Base-by-base conservation (phyloP, 2,797 vertebrate genomes). In the Yasuhikotakia modesta region DNA sequence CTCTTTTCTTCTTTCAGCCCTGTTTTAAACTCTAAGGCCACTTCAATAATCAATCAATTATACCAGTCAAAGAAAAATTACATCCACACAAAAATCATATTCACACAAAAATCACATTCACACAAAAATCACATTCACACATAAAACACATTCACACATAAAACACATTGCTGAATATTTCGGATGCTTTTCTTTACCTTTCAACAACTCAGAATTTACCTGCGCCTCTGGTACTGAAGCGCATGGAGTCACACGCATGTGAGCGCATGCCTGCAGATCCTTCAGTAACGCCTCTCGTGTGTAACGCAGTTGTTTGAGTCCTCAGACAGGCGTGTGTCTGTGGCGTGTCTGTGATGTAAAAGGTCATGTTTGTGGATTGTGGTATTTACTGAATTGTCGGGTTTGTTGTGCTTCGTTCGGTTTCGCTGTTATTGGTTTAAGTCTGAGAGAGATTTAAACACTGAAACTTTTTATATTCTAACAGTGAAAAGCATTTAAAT, bases 31-130 rank as follows among this genome's bases (percentile, higher is more conserved):
- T 60, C 53, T 48, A 1, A 77, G 72, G 64, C 61, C 57, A 53
- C 12, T 61, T 16, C 45, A 19, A 61, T 64, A 75, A 68, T 76
- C 61, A 76, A 27, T 68, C 67, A 78, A 68, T 70, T 64, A 70
- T 55, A 30, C 45, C 24, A 64, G 43, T 24, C 63, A 32, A 70
- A 35, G 61, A 70, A 75, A 69, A 24, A 12, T n/a, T n/a, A n/a
- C n/a, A n/a, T n/a, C n/a, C 32, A 32, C 32, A 32, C 32, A 32
- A 32, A 32, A 32, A 32, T 35, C 35, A 35, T 7, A 5, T 35
- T 35, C 4, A 35, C 35, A 35, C 35, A 35, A 35, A 35, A 35
- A 35, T n/a, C n/a, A n/a, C n/a, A n/a, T n/a, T n/a, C n/a, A 55
- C 73, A 65, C 21, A 24, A 13, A 11, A 39, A 70, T 32, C 48